Base-by-base conservation (phyloP, 1,140 invertebrate genomes). In the Lepidurus apus region DNA sequence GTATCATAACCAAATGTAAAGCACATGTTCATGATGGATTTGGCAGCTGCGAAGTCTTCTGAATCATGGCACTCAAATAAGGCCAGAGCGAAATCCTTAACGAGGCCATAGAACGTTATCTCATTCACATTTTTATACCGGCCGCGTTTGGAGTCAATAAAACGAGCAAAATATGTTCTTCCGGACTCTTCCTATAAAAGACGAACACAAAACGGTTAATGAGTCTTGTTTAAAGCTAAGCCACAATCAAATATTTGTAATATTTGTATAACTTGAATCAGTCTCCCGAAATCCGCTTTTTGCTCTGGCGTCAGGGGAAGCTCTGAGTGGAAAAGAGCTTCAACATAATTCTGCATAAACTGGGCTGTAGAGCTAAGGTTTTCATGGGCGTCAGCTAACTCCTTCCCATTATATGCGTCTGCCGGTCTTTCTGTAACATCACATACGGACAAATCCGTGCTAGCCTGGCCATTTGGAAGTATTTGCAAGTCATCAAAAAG, bases 1-100 rank as follows among this genome's bases (percentile, higher is more conserved):
- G 75, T 80, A 11, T 75, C 75, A 21, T 81, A 78, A 74, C 77
- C 79, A 85, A 93, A 93, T 21, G 92, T 91, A 82, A 94, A 93
- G 81, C 92, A 93, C 88, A 93, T 91, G 82, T 93, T 93, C 92
- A 94, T 93, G 13, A 94, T 87, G 65, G 89, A 90, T 81, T 92
- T 92, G 8, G 92, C 92, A 10, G 92, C 91, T 5, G 88, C 89
- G 81, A 91, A 93, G 82, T 93, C 91, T 81, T 93, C 91, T 5
- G 91, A 89, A 82, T 93, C 91, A 78, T 89, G 87, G 81, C 92
- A 93, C 85, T 94, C 92, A 83, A 93, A 93, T 53, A 94, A 85
- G 13, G 91, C 89, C 11, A 93, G 87, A 5, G 92, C 91, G 83
- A 93, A 93, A 84, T 92, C 91, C 84, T 93, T 92, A 7, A 92